Evolutionary conservation across 2,888 invertebrate genomes (phyloP).

Genomic region (Meghimatium bilineatum): DNA sequence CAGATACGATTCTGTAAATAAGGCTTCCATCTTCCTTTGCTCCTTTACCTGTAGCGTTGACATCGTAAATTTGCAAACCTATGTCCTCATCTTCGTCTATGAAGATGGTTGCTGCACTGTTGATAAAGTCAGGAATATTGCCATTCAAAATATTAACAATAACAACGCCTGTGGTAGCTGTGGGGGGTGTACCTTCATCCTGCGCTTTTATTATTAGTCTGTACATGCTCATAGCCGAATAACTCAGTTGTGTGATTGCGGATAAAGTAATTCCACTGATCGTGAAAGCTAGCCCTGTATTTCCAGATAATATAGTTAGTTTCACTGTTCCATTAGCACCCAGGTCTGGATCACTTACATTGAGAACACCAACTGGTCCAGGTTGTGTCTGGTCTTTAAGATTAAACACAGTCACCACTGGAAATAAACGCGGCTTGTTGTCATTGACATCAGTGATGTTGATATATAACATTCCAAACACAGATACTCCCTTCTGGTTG

Average conservation of each 20-base stretch:
- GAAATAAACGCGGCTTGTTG: constrained; percentile 84
- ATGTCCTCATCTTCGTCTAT: constrained; percentile 55
- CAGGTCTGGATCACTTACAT: constrained; percentile 89
- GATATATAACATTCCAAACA: constrained; percentile 83
- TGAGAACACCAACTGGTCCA: constrained; percentile 89
- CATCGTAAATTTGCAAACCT: constrained; percentile 56
- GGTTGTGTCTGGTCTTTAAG: constrained; percentile 91
- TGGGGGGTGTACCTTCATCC: constrained; percentile 54
- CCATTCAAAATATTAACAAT: constrained; percentile 57
- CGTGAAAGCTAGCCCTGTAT: constrained; percentile 55
- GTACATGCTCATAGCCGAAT: constrained; percentile 56
- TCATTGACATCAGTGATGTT: constrained; percentile 92
- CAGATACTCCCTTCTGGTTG: constrained; percentile 43
- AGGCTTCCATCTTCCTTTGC: constrained; percentile 57
- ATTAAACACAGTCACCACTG: constrained; percentile 81
- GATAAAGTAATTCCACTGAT: constrained; percentile 49
- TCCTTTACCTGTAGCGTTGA: constrained; percentile 58
- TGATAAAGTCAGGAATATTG: constrained; percentile 54
- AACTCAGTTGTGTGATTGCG: constrained; percentile 54
- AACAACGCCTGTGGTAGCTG: constrained; percentile 54
- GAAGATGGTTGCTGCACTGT: constrained; percentile 39
- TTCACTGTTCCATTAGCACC: constrained; percentile 88
- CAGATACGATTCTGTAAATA: constrained; percentile 56
- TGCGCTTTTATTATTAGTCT: constrained; percentile 55
- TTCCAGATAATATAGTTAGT: constrained; percentile 81